Conservation (phyloP, 2,888 invertebrate genomes). For the Morpho helenor region DNA sequence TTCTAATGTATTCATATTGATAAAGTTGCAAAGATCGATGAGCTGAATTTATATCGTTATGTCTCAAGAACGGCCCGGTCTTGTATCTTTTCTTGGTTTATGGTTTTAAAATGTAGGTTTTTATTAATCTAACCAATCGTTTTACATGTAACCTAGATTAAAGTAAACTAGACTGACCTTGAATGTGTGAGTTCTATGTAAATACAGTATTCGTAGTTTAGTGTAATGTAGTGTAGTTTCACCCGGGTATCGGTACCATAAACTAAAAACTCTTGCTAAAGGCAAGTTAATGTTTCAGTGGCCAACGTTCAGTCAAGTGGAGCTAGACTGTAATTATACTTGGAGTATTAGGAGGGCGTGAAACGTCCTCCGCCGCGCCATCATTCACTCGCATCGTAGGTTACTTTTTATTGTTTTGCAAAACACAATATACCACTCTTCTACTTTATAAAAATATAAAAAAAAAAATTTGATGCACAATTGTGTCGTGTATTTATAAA, state of each 20-base stretch:
- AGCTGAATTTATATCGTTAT: no score
- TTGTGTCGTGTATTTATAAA: no score
- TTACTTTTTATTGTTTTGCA: conserved; percentile 58
- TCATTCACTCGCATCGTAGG: conserved; percentile 69
- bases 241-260: conserved; percentile 58
- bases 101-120: neutral
- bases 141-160: neutral
- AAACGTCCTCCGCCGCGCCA: conserved; percentile 68
- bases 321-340: conserved; percentile 69
- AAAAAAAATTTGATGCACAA: no score
- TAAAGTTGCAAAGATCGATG: no score
- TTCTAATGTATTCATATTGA: neutral
- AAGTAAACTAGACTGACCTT: conserved; percentile 3
- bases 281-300: conserved; percentile 72
- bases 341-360: conserved; percentile 59
- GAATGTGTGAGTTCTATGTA: conserved; percentile 16
- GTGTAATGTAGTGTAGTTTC: conserved; percentile 28
- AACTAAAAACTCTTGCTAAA: conserved; percentile 51
- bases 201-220: conserved; percentile 19
- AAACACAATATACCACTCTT: conserved; percentile 33
- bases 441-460: no score
- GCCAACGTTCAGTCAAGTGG: conserved; percentile 70
- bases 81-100: neutral
- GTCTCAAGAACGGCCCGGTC: no score
- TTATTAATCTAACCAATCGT: neutral